Percentiles rank a stretch among this genome's conserved stretches.
These are phyloP conservation scores for Drosophila bifasciata DNA, from an alignment of 1,140 invertebrate species.

Conservation along the genomic window DNA sequence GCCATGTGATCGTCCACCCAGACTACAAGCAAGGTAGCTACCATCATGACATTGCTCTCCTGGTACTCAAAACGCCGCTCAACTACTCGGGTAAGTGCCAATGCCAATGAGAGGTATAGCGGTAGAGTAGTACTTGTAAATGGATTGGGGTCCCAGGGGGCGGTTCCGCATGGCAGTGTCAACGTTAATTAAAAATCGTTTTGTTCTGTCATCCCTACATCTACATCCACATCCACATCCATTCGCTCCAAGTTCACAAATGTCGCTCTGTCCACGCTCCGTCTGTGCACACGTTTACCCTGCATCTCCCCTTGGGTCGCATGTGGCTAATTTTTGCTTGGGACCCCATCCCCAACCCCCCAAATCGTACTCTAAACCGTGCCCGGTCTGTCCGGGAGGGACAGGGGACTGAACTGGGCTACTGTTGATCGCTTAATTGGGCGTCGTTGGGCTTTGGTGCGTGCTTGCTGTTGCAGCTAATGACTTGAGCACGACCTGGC, in stretches of 20 bases:
- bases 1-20: conserved; percentile 88
- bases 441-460: conserved; percentile 32
- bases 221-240: conserved; percentile 1
- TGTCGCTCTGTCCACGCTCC: conserved; percentile 53
- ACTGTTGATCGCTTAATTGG: conserved; percentile 35
- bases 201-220: conserved; percentile 63
- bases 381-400: no score
- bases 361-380: no score
- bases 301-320: conserved; percentile 25
- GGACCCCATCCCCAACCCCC: conserved; percentile 2
- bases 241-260: conserved; percentile 66
- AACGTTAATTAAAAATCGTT: conserved; percentile 79
- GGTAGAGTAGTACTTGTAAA: no score
- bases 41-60: conserved; percentile 88
- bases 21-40: conserved; percentile 88
- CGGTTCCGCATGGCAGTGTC: conserved; percentile 61
- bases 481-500: conserved; percentile 13
- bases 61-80: conserved; percentile 87
- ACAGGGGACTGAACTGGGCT: neutral
- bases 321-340: conserved; percentile 71
- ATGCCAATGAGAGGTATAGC: neutral
- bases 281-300: neutral
- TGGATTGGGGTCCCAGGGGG: no score
- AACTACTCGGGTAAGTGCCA: conserved; percentile 87
- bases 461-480: conserved; percentile 66